phyloP scores from a whole-genome alignment of 2,888 invertebrate genomes.

The Syrista parreyssii region DNA sequence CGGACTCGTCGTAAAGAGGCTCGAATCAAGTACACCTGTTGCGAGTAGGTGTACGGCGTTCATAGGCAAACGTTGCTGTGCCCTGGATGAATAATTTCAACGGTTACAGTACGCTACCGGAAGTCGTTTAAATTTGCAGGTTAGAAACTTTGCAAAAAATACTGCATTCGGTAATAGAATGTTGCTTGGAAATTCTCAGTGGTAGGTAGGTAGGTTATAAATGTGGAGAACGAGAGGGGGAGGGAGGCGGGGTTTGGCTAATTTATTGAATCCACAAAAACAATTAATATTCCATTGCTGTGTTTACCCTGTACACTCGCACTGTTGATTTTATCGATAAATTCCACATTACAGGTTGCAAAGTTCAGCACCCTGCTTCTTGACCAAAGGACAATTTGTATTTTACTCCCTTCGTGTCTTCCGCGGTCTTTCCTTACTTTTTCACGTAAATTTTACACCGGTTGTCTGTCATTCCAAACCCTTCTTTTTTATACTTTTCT shows the following conservation, averaged over 20 bases:
- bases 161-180: not conserved
- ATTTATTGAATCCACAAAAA: not conserved
- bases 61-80: not conserved
- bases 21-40: constrained; percentile 45
- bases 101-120: not conserved
- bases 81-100: not conserved
- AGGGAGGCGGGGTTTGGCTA: not conserved
- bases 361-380: not conserved
- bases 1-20: constrained; percentile 37
- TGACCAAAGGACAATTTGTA: not conserved
- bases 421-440: not conserved
- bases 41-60: constrained; percentile 22
- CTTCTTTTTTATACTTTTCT: not conserved
- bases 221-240: fast-evolving
- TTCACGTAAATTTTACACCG: not conserved
- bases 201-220: not conserved
- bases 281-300: not conserved
- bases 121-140: not conserved
- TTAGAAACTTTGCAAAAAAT: not conserved
- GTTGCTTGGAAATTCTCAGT: not conserved
- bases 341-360: not conserved
- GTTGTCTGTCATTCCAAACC: not conserved
- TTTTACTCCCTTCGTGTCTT: not conserved
- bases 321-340: not conserved
- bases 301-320: not conserved